These are phyloP conservation scores for Plecturocebus donacophilus DNA, from an alignment of 2,113 vertebrate genomes.

Conservation along the genomic window DNA sequence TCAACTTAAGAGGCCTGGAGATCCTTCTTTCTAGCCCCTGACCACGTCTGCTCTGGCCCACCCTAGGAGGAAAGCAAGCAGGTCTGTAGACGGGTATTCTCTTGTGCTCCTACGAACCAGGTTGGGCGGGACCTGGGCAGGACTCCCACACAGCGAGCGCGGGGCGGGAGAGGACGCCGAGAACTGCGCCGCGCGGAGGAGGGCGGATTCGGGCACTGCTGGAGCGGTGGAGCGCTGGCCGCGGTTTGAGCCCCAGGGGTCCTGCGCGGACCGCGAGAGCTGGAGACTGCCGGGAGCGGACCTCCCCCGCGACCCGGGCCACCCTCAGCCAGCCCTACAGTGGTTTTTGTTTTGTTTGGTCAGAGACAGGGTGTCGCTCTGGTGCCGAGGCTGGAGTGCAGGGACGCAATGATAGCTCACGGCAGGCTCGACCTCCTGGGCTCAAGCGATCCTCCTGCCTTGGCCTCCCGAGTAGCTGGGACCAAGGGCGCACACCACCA, in stretches of 20 bases:
- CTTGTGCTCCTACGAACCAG: rapidly evolving
- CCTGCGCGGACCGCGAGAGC: rapidly evolving
- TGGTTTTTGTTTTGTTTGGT: too few species aligned
- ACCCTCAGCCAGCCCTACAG: neutral
- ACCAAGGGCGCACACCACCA: too few species aligned
- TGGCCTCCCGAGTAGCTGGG: too few species aligned
- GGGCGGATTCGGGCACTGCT: neutral
- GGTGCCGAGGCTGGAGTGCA: too few species aligned
- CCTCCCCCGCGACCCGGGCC: rapidly evolving
- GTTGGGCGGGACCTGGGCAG: rapidly evolving
- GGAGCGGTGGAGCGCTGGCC: rapidly evolving
- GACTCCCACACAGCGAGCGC: rapidly evolving
- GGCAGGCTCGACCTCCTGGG: too few species aligned
- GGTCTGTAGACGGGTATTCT: rapidly evolving
- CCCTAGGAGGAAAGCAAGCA: neutral
- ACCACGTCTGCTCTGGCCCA: rapidly evolving
- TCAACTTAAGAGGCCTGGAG: neutral
- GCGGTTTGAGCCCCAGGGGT: rapidly evolving
- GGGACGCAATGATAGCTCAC: too few species aligned
- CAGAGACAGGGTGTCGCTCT: too few species aligned
- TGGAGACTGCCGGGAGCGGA: rapidly evolving
- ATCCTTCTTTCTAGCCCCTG: neutral
- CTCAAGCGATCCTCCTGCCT: too few species aligned
- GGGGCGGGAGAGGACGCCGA: neutral
- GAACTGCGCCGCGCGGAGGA: neutral